A percentile compares a stretch with the other conserved stretches of the same genome.
These are phyloP conservation scores for Mamestra brassicae DNA, from an alignment of 2,888 invertebrate genomes.

Conservation along the genomic window DNA sequence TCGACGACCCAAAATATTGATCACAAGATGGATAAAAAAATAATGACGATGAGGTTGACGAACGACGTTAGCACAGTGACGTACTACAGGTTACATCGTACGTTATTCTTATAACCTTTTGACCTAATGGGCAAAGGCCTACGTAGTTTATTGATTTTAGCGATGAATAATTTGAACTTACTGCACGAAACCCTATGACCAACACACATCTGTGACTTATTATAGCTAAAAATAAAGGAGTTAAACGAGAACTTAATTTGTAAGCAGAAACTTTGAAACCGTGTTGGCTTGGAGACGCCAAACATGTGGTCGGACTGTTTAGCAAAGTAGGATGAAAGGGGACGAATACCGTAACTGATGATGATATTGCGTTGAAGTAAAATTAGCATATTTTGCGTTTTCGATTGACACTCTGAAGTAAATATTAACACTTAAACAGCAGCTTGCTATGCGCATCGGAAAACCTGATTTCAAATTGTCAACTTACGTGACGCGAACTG, in stretches of 20 bases:
- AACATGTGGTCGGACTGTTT: constrained; percentile 19
- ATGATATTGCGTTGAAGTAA: neutral
- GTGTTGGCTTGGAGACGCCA: neutral
- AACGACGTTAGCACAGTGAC: constrained; percentile 14
- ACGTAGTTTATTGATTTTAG: constrained; percentile 37
- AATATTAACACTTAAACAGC: neutral
- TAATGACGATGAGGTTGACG: constrained; percentile 20
- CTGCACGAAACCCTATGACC: constrained; percentile 19
- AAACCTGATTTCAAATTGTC: neutral
- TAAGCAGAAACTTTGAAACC: constrained; percentile 10
- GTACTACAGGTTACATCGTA: neutral
- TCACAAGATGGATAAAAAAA: constrained; percentile 1
- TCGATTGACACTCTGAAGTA: neutral
- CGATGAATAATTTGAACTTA: constrained; percentile 30
- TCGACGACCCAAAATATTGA: neutral
- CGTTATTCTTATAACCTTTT: constrained; percentile 39
- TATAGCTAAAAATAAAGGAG: constrained; percentile 29
- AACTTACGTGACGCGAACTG: neutral
- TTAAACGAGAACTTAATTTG: constrained; percentile 1
- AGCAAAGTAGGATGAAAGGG: neutral
- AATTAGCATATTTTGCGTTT: neutral
- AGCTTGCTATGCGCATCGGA: neutral
- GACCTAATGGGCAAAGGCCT: constrained; percentile 30
- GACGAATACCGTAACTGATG: neutral
- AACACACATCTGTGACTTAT: constrained; percentile 35